Conservation (phyloP, 23 tunicate species). For the Ciona savignyi region DNA sequence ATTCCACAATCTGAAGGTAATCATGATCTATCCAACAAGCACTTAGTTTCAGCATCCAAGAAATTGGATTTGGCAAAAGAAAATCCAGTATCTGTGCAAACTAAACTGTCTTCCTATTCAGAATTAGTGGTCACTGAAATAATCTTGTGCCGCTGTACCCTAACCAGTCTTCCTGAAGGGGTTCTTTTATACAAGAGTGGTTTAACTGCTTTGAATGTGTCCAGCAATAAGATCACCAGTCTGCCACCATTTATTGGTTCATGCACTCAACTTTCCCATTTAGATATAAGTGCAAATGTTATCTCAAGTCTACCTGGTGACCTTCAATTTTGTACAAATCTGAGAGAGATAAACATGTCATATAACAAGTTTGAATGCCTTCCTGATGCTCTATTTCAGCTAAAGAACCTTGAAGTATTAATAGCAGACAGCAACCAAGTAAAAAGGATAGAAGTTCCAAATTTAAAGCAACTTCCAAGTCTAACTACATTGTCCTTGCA, state of each 20-base stretch:
- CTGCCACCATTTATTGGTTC: conserved; percentile 19
- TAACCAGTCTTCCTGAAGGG: conserved; percentile 29
- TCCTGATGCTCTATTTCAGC: conserved; percentile 33
- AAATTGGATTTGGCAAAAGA: conserved; percentile 34
- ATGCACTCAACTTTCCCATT: conserved; percentile 36
- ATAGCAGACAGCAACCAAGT: conserved; percentile 67
- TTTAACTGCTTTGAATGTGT: conserved; percentile 26
- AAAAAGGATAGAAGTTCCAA: conserved; percentile 12
- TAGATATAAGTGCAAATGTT: conserved; percentile 43
- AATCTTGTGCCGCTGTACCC: conserved; percentile 5
- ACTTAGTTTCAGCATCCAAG: conserved; percentile 18
- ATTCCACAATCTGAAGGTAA: conserved; percentile 39
- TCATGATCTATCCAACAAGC: conserved; percentile 26
- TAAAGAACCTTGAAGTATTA: conserved; percentile 45
- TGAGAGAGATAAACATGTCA: conserved; percentile 59
- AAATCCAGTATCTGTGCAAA: conserved; percentile 10
- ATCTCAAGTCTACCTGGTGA: conserved; percentile 45
- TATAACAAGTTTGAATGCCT: conserved; percentile 36
- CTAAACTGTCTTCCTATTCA: conserved; percentile 11
- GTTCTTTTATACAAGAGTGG: conserved; percentile 15
- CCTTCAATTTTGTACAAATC: conserved; percentile 5
- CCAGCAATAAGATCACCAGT: conserved; percentile 27
- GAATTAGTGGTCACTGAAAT: conserved; percentile 30
- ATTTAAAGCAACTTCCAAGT: conserved; percentile 23
- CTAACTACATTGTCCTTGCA: conserved; percentile 57